These are phyloP conservation scores for Pissodes strobi DNA, from an alignment of 1,140 invertebrate species.

Conservation along the genomic window DNA sequence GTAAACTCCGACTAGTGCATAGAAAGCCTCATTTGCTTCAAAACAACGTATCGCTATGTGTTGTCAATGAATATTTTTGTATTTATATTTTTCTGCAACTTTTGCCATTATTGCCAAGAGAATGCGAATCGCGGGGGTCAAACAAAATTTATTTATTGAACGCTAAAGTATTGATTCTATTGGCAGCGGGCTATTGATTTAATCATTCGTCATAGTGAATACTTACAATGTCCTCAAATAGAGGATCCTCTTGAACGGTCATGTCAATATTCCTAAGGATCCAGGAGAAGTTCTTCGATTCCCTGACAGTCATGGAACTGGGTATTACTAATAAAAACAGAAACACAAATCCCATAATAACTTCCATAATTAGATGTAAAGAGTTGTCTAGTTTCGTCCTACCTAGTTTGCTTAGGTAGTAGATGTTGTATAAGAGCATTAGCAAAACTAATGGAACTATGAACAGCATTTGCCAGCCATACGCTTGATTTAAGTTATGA, in stretches of 20 bases:
- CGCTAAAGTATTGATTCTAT: no score
- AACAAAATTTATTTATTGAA: no score
- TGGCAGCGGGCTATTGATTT: no score
- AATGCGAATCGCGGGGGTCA: no score
- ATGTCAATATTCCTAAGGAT: slow-evolving; percentile 10
- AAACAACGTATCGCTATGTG: no score
- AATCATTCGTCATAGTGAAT: no score
- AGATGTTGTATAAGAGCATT: slow-evolving; percentile 10
- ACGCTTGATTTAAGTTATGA: not conserved
- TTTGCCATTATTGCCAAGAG: no score
- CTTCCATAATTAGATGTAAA: not conserved
- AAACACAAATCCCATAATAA: not conserved
- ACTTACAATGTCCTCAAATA: slow-evolving; percentile 12
- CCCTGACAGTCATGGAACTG: slow-evolving; percentile 1
- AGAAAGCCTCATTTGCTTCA: no score
- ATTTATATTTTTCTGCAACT: no score
- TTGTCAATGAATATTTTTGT: no score
- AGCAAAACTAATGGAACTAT: not conserved
- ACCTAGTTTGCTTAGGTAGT: not conserved
- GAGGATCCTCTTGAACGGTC: not conserved
- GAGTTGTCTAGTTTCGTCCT: not conserved
- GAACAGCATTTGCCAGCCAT: slow-evolving; percentile 8
- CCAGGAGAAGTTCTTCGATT: not conserved
- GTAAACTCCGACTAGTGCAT: no score
- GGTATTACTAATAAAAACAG: slow-evolving; percentile 8